A percentile compares a stretch with the other conserved stretches of the same genome.
Conservation (phyloP, 1,140 invertebrate species). For the Hylaeus volcanicus region DNA sequence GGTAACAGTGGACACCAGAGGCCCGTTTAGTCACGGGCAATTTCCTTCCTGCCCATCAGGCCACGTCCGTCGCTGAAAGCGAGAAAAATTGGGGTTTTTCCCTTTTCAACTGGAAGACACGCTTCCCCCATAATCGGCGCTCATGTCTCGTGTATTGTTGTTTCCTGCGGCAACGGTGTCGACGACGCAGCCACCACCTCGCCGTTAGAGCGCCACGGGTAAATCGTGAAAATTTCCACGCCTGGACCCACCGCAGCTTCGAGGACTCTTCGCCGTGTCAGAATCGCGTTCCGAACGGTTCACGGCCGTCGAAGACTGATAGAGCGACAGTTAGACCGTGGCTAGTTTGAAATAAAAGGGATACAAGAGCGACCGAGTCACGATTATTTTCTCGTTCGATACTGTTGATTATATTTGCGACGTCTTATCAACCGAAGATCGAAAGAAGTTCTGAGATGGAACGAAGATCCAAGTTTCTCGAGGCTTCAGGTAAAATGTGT, state of each 20-base stretch:
- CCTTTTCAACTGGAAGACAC: conserved; percentile 45
- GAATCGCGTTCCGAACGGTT: conserved; percentile 14
- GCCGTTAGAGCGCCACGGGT: conserved; percentile 5
- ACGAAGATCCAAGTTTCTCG: too few relatives aligned
- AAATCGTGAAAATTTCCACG: conserved; percentile 28
- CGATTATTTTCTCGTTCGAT: too few relatives aligned
- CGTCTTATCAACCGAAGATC: too few relatives aligned
- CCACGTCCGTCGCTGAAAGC: conserved; percentile 35
- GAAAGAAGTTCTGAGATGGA: too few relatives aligned
- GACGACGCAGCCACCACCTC: not conserved
- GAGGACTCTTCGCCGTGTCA: not conserved
- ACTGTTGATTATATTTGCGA: too few relatives aligned
- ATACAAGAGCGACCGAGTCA: too few relatives aligned
- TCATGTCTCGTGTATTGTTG: conserved; percentile 62
- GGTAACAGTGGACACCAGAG: conserved; percentile 28
- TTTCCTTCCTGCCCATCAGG: conserved; percentile 35
- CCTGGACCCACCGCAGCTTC: not conserved
- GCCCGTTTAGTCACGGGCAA: conserved; percentile 52
- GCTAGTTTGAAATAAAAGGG: too few relatives aligned
- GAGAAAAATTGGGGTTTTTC: conserved; percentile 59
- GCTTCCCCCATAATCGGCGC: conserved; percentile 59
- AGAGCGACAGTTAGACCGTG: too few relatives aligned
- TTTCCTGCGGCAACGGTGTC: conserved; percentile 35
- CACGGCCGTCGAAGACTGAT: not conserved
- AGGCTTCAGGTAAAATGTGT: not conserved